A percentile compares a stretch with the other conserved stretches of the same genome.
These are phyloP conservation scores for Parascotia fuliginaria DNA, from an alignment of 2,888 invertebrate species.

Conservation along the genomic window DNA sequence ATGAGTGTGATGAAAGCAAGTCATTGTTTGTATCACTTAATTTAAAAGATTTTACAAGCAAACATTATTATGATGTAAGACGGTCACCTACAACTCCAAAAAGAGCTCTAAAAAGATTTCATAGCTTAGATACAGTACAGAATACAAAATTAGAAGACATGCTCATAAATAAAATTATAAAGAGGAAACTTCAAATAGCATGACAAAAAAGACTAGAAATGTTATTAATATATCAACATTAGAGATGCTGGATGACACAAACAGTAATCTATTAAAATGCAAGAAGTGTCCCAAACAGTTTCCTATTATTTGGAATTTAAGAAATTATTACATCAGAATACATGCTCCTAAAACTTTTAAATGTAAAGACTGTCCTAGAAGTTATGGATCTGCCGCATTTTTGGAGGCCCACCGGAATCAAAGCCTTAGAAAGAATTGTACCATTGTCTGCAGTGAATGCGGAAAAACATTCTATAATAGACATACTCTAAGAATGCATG, in stretches of 20 bases:
- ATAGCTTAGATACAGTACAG: constrained; percentile 29
- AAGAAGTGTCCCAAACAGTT: constrained; percentile 60
- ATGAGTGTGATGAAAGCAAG: constrained; percentile 39
- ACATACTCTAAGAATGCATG: constrained; percentile 64
- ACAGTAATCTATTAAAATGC: constrained; percentile 51
- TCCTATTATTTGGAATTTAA: constrained; percentile 51
- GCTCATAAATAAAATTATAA: constrained; percentile 14
- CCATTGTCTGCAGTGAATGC: constrained; percentile 62
- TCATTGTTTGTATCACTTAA: constrained; percentile 61
- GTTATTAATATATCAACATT: constrained; percentile 40
- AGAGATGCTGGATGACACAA: constrained; percentile 58
- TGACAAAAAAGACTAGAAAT: constrained; percentile 10
- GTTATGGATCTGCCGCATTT: constrained; percentile 53
- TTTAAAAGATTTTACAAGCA: constrained; percentile 48
- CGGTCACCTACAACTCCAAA: constrained; percentile 26
- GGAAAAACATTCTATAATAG: constrained; percentile 64
- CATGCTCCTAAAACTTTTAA: constrained; percentile 63
- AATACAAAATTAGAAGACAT: constrained; percentile 25
- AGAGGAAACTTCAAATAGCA: constrained; percentile 9
- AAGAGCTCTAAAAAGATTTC: constrained; percentile 50
- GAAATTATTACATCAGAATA: constrained; percentile 61
- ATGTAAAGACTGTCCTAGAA: constrained; percentile 58
- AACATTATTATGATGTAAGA: constrained; percentile 57
- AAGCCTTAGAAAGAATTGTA: constrained; percentile 59
- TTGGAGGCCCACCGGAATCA: constrained; percentile 56